Evolutionary conservation across 1,140 invertebrate species (phyloP).

Genomic region (Drosophila saltans): DNA sequence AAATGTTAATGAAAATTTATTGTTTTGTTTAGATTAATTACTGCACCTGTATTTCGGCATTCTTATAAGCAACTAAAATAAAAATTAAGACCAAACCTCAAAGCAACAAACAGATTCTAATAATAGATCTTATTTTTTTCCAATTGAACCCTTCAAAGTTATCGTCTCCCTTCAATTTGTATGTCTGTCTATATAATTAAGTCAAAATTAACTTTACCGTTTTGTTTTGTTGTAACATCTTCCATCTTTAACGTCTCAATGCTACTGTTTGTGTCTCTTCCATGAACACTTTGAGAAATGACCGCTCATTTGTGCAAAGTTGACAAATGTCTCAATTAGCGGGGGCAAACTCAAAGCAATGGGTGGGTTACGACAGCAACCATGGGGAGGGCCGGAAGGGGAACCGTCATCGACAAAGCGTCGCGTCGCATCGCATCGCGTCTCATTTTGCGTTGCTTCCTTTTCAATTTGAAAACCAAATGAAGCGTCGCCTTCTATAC

Average conservation of each 20-base stretch:
- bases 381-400: neutral
- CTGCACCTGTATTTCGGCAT: neutral
- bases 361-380: no score
- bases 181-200: neutral
- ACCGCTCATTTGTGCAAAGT: constrained; percentile 53
- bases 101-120: no score
- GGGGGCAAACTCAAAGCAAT: constrained; percentile 21
- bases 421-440: constrained; percentile 31
- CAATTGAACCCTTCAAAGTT: neutral
- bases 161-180: neutral
- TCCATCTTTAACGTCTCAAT: neutral
- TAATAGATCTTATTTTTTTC: no score
- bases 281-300: constrained; percentile 56
- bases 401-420: constrained; percentile 13
- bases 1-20: neutral
- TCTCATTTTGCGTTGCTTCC: constrained; percentile 52
- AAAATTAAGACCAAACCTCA: neutral
- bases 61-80: neutral
- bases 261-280: neutral
- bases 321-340: constrained; percentile 78
- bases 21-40: neutral
- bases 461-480: constrained; percentile 76
- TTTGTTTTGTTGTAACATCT: no score
- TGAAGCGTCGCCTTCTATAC: constrained; percentile 59
- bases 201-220: constrained; percentile 4